These are phyloP conservation scores for Anas acuta DNA, from an alignment of 2,797 vertebrate genomes.

Conservation along the genomic window DNA sequence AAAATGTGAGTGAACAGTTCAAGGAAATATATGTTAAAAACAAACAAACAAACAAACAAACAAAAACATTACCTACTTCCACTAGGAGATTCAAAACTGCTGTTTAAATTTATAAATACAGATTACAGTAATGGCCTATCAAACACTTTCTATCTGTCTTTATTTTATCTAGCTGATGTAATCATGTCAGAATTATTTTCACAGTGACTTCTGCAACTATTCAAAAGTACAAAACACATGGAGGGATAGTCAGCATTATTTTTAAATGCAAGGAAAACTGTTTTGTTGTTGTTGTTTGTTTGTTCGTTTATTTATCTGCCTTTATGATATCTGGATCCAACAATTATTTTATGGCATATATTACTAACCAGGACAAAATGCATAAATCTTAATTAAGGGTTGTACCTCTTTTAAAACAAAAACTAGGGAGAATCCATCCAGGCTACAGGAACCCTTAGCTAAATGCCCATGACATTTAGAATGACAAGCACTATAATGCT, in stretches of 20 bases:
- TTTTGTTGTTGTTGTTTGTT: background rate
- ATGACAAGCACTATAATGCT: slow-evolving; percentile 65
- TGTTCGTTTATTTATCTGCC: background rate
- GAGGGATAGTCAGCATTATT: background rate
- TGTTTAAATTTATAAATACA: slow-evolving; percentile 28
- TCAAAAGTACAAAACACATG: slow-evolving; percentile 14
- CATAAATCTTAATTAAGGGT: background rate
- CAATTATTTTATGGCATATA: background rate
- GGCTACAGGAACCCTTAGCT: slow-evolving; percentile 30
- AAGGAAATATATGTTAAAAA: background rate
- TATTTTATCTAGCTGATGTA: slow-evolving; percentile 53
- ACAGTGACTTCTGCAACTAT: slow-evolving; percentile 60
- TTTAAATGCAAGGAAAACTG: slow-evolving; percentile 27
- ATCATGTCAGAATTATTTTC: slow-evolving; percentile 57
- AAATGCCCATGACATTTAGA: slow-evolving; percentile 64
- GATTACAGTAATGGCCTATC: background rate
- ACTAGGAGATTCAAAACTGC: slow-evolving; percentile 45
- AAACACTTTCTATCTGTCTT: slow-evolving; percentile 45
- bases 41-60: background rate
- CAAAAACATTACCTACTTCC: background rate
- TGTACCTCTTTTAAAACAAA: background rate
- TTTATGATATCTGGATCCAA: background rate
- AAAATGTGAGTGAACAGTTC: background rate
- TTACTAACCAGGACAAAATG: background rate
- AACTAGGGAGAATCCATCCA: background rate